A percentile compares a stretch with the other conserved stretches of the same genome.
These are phyloP conservation scores for Chelonus insularis DNA, from an alignment of 1,140 invertebrate genomes.

Conservation along the genomic window DNA sequence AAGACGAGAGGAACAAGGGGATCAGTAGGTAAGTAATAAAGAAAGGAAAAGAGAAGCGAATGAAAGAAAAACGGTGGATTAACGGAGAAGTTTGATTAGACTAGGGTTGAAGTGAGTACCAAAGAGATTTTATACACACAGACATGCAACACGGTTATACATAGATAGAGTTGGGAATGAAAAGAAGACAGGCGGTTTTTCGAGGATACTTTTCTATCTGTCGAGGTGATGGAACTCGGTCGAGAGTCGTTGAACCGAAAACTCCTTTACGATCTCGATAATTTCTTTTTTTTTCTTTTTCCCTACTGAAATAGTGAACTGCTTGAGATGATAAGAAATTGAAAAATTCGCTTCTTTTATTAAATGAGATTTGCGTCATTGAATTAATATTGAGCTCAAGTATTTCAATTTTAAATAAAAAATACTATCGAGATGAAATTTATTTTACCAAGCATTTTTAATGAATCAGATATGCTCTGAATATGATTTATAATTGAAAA, in stretches of 20 bases:
- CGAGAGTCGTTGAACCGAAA: constrained; percentile 26
- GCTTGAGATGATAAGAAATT: constrained; percentile 13
- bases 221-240: constrained; percentile 22
- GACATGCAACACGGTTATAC: background rate
- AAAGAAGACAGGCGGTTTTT: constrained; percentile 9
- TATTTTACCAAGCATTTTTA: no score
- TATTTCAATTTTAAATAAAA: no score
- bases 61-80: constrained; percentile 5
- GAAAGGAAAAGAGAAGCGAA: background rate
- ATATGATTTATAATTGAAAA: no score
- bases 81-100: constrained; percentile 21
- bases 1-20: background rate
- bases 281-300: constrained; percentile 15
- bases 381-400: constrained; percentile 13
- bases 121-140: constrained; percentile 7
- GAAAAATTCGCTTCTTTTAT: constrained; percentile 4
- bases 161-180: background rate
- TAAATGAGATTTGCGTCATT: constrained; percentile 18
- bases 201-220: constrained; percentile 10
- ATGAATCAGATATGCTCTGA: no score
- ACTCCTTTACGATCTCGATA: constrained; percentile 27
- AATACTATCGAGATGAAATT: no score
- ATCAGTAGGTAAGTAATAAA: background rate
- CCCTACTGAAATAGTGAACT: constrained; percentile 11
- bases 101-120: constrained; percentile 3